These are phyloP conservation scores for Cinclus mexicanus DNA, from an alignment of 2,113 vertebrate genomes.

Conservation along the genomic window DNA sequence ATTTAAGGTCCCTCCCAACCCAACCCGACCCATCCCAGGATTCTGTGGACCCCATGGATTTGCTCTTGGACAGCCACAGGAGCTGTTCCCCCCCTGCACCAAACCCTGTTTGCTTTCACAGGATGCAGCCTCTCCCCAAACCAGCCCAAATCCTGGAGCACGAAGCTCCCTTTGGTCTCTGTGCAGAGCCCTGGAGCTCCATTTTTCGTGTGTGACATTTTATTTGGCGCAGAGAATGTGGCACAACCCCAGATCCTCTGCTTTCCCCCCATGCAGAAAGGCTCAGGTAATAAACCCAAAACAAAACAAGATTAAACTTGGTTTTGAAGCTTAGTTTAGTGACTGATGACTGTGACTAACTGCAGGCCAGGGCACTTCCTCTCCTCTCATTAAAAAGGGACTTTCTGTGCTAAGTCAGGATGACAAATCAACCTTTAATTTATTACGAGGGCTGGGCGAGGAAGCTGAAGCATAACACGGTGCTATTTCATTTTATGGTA, in stretches of 20 bases:
- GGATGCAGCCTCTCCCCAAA: not conserved
- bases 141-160: not conserved
- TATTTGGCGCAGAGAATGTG: not conserved
- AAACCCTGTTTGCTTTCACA: not conserved
- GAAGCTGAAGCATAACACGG: not conserved
- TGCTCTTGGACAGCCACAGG: too few species aligned
- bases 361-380: not conserved
- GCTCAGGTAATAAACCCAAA: not conserved
- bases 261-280: rapidly evolving
- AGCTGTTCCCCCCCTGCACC: too few species aligned
- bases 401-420: constrained; percentile 3
- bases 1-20: rapidly evolving
- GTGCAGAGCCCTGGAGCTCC: not conserved
- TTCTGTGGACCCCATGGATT: rapidly evolving
- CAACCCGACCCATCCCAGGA: not conserved
- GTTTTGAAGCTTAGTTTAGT: not conserved
- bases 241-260: not conserved
- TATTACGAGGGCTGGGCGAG: not conserved
- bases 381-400: not conserved
- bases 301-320: not conserved
- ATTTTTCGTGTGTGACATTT: rapidly evolving
- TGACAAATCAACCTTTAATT: constrained; percentile 52
- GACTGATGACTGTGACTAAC: not conserved
- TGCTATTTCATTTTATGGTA: constrained; percentile 30
- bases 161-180: not conserved